Conservation (phyloP, 1,140 invertebrate species). For the Temnothorax curvispinosus region DNA sequence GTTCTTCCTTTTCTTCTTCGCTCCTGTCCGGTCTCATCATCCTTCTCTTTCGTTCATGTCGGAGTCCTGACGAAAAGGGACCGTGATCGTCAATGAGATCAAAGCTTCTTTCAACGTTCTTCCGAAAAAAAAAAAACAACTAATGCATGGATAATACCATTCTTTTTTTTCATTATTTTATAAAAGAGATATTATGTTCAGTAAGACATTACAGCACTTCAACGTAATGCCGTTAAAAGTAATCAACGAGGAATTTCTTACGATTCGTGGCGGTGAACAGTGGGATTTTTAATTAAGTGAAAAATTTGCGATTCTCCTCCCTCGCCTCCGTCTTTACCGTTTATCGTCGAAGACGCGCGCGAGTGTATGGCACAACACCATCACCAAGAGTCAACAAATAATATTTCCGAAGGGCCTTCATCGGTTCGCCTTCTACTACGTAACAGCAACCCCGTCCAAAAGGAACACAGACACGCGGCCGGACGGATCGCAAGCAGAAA, state of each 20-base stretch:
- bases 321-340: not conserved
- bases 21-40: not conserved
- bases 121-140: not conserved
- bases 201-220: not conserved
- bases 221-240: not conserved
- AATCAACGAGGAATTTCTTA: not conserved
- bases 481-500: slow-evolving; percentile 53
- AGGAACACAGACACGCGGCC: slow-evolving; percentile 28
- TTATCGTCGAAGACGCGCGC: not conserved
- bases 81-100: slow-evolving; percentile 22
- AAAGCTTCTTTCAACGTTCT: not conserved
- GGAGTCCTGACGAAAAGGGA: not conserved
- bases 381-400: slow-evolving; percentile 11
- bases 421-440: slow-evolving; percentile 6
- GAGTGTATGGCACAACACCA: not conserved
- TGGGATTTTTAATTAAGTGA: slow-evolving; percentile 32
- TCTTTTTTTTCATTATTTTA: not conserved
- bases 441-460: slow-evolving; percentile 50
- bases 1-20: slow-evolving; percentile 42
- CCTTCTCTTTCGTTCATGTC: not conserved
- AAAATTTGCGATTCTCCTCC: slow-evolving; percentile 19
- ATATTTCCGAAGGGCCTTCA: slow-evolving; percentile 16
- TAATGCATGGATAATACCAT: not conserved
- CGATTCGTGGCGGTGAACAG: not conserved
- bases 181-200: not conserved